These are phyloP conservation scores for Trematomus bernacchii DNA, from an alignment of 2,797 vertebrate genomes.

Conservation along the genomic window DNA sequence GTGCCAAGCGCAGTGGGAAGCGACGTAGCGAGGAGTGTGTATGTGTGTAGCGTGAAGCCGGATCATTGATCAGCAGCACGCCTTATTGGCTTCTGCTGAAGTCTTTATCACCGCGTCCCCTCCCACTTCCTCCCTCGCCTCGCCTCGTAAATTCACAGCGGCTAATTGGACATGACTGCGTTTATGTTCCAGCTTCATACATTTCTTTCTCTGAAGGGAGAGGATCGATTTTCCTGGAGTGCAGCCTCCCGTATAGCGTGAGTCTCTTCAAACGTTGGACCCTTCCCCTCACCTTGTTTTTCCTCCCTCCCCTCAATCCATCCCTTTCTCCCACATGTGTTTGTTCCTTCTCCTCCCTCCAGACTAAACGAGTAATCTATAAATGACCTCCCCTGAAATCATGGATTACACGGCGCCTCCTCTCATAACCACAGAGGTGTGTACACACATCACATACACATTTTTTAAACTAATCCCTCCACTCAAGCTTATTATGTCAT, in stretches of 20 bases:
- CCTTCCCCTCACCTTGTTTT: slow-evolving; percentile 27
- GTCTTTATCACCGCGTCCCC: slow-evolving; percentile 78
- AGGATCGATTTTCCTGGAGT: slow-evolving; percentile 83
- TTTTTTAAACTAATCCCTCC: slow-evolving; percentile 32
- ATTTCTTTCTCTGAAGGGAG: slow-evolving; percentile 83
- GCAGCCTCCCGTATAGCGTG: slow-evolving; percentile 58
- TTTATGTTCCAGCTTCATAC: slow-evolving; percentile 86
- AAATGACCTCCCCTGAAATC: slow-evolving; percentile 55
- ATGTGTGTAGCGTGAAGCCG: slow-evolving; percentile 50
- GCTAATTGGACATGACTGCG: slow-evolving; percentile 87
- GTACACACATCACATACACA: slow-evolving; percentile 23
- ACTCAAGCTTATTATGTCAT: slow-evolving; percentile 44
- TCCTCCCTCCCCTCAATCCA: slow-evolving; percentile 2
- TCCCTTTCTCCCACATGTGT: slow-evolving; percentile 37
- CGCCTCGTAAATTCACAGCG: slow-evolving; percentile 78
- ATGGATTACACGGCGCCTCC: slow-evolving; percentile 20
- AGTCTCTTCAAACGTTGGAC: slow-evolving; percentile 63
- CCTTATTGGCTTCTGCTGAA: slow-evolving; percentile 79
- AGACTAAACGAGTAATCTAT: slow-evolving; percentile 71
- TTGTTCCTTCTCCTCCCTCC: slow-evolving; percentile 17
- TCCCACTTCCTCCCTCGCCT: slow-evolving; percentile 73
- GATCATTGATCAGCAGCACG: slow-evolving; percentile 79
- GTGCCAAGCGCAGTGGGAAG: slow-evolving; percentile 9
- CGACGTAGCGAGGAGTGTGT: slow-evolving; percentile 50
- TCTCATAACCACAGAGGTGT: slow-evolving; percentile 19